A percentile compares a stretch with the other conserved stretches of the same genome.
These are phyloP conservation scores for Coenonympha glycerion DNA, from an alignment of 2,888 invertebrate genomes.

Conservation along the genomic window DNA sequence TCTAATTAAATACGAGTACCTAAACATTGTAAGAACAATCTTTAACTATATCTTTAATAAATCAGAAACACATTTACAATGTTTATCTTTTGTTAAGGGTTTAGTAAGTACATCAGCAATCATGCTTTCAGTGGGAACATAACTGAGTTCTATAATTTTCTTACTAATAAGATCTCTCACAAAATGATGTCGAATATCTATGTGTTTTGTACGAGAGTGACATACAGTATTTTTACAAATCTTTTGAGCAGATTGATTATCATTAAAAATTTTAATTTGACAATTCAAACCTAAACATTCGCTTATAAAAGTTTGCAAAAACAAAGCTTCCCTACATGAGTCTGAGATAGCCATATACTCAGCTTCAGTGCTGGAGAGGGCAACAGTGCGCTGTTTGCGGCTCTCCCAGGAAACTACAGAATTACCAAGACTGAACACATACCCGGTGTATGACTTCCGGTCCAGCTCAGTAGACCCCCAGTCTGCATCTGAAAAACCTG, in stretches of 20 bases:
- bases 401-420: slow-evolving; percentile 19
- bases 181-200: slow-evolving; percentile 24
- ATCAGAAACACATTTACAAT: too few relatives aligned
- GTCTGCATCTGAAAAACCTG: slow-evolving; percentile 19
- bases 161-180: neutral
- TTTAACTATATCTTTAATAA: too few relatives aligned
- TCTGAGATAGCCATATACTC: slow-evolving; percentile 20
- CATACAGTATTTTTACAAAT: slow-evolving; percentile 14
- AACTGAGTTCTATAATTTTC: neutral
- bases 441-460: slow-evolving; percentile 23
- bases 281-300: slow-evolving; percentile 17
- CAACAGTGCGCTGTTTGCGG: slow-evolving; percentile 17
- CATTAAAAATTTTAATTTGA: slow-evolving; percentile 18
- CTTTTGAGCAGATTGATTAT: slow-evolving; percentile 26
- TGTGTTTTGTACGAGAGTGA: slow-evolving; percentile 24
- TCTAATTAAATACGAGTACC: too few relatives aligned
- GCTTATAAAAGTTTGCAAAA: slow-evolving; percentile 18
- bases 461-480: slow-evolving; percentile 18
- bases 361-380: slow-evolving; percentile 20
- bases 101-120: neutral
- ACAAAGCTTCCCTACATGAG: slow-evolving; percentile 25
- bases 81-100: neutral
- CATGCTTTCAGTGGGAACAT: neutral
- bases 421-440: slow-evolving; percentile 12
- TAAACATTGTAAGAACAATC: too few relatives aligned